Base-by-base conservation (phyloP, 2,113 vertebrate genomes). In the Narcine bancroftii region DNA sequence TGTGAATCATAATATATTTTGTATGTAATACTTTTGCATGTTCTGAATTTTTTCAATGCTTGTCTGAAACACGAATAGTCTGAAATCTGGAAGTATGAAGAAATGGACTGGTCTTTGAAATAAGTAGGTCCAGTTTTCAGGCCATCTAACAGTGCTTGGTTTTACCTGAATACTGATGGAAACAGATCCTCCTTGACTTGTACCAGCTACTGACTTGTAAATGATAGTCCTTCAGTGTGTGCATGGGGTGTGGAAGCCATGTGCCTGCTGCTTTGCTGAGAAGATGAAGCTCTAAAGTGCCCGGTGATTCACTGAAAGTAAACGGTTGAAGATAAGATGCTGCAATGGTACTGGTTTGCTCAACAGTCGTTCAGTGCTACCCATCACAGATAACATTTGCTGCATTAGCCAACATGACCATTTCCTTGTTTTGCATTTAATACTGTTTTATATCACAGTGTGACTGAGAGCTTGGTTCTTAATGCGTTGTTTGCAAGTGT, bases 201-300 rank as follows among this genome's bases (percentile, higher is more conserved):
- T 33, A 91, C 89, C 89, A 91, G 36, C 42, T 24, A 63, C 60
- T 91, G 87, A 91, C 36, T 91, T 91, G 63, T 69, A 39, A 91
- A 91, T 91, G 65, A 56, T 26, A 69, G 24, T 91, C 66, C 85
- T 63, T 33, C 7, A 69, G 60, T 33, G 63, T 91, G 89, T 42
- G 42, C 36, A 91, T 91, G 89, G 47, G 89, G 65, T 69, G 63
- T 91, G 65, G 89, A 66, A 69, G 65, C 65, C 24, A 5, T 91
- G 53, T 87, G 53, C 56, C 53, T 63, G 81, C 81, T 60, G 81
- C 53, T 60, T 33, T 69, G 36, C 63, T 47, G 63, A 47, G 69
- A 91, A 91, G 65, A 3, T 26, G 26, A 91, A 91, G 89, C 89
- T 69, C 65, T 11, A 47, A 65, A 91, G 39, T 69, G 89, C 65